Conservation (phyloP, 1,140 invertebrate species). For the Chrysoperla carnea region DNA sequence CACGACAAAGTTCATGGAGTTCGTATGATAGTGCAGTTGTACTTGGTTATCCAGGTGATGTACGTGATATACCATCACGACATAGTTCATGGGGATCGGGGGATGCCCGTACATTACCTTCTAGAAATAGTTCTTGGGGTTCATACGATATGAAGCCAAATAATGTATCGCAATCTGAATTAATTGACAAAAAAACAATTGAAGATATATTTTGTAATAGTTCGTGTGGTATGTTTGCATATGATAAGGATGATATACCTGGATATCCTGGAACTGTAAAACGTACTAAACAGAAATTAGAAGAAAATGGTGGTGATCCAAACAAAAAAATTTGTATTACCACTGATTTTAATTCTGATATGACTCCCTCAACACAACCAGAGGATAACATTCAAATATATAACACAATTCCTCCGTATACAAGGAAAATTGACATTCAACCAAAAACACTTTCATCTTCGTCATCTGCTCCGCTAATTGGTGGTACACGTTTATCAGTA, state of each 20-base stretch:
- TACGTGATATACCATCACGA: constrained; percentile 40
- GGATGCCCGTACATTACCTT: constrained; percentile 41
- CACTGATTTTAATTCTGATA: constrained; percentile 5
- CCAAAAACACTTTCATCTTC: no score
- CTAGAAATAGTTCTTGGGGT: constrained; percentile 55
- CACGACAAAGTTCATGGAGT: constrained; percentile 60
- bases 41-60: constrained; percentile 28
- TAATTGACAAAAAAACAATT: constrained; percentile 6
- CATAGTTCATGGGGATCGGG: constrained; percentile 70
- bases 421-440: no score
- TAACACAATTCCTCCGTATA: no score
- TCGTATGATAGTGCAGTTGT: constrained; percentile 61
- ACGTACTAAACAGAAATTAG: constrained; percentile 53
- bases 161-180: constrained; percentile 12
- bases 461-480: no score
- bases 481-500: constrained; percentile 24
- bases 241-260: constrained; percentile 41
- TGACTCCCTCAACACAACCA: background rate
- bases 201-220: constrained; percentile 15
- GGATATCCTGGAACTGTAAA: constrained; percentile 42
- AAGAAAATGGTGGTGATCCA: constrained; percentile 28
- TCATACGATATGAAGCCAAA: constrained; percentile 43
- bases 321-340: no score
- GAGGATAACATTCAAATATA: no score
- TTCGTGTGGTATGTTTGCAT: constrained; percentile 29